Evolutionary conservation across 2,113 vertebrate species (phyloP), one percentile per base, ranked within the genome.

Genomic region (Mobula birostris): DNA sequence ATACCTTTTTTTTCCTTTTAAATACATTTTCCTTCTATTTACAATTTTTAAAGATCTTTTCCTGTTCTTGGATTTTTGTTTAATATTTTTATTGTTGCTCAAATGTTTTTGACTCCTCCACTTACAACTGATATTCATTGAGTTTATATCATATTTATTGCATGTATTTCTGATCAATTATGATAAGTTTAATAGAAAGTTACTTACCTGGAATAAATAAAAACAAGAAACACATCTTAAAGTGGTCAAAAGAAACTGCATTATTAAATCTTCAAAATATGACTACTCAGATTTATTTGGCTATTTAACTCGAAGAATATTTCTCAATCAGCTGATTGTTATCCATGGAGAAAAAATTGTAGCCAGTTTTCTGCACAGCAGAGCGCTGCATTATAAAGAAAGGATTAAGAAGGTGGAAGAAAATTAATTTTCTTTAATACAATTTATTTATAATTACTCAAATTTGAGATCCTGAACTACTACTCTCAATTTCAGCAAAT

Each of bases 261-360:
- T 68, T 68, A 15, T 68, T 68, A 68, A 68, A 48, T 48, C 48
- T 48, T 48, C 48, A 48, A 48, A 48, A 48, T 48, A 5, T 21
- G 6, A 74, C 76, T 77, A 29, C 8, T 77, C 76, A n/a, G 7
- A 7, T 77, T 77, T n/a, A 29, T n/a, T 77, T 77, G 29, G 76
- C 7, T 79, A 79, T 32, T 79, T 79, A 36, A n/a, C 15, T 36
- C 9, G 77, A 12, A 79, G 24, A 29, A 29, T 5, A 3, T 77
- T 79, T 79, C n/a, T 79, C 77, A 79, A 36, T 79, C 77, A 79
- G n/a, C n/a, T 79, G n/a, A 79, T 79, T 79, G n/a, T 77, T 7
- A 77, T 29, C 76, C 76, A 77, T 79, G 21, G 72, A 74, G 77
- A 79, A 9, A 36, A n/a, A 36, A 32, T 6, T 21, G 4, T 74